Conservation (phyloP, 2,113 vertebrate species). For the Nerophis lumbriciformis region DNA sequence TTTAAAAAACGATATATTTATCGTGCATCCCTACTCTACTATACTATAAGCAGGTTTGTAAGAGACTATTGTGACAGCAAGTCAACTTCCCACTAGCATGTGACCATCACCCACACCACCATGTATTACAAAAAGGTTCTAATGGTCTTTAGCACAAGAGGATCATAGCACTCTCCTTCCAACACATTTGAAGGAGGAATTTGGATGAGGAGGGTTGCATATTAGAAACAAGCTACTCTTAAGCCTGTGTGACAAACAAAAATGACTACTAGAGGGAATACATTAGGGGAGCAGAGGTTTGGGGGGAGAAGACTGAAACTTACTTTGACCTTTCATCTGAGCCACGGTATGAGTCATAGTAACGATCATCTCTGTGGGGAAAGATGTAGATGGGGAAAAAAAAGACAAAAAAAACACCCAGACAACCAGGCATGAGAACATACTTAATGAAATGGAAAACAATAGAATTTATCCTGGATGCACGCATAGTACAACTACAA, state of each 20-base stretch:
- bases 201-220: not conserved
- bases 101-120: constrained; percentile 31
- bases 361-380: constrained; percentile 74
- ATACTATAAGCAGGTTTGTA: not conserved
- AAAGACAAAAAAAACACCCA: constrained; percentile 55
- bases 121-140: not conserved
- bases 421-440: constrained; percentile 50
- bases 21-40: no score
- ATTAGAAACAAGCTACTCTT: no score
- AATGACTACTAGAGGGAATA: not conserved
- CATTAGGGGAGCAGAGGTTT: constrained; percentile 20
- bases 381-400: constrained; percentile 58
- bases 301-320: constrained; percentile 48
- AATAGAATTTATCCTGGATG: constrained; percentile 12
- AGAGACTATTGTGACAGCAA: not conserved
- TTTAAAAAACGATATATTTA: no score
- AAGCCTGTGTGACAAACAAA: not conserved
- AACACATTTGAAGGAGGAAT: not conserved
- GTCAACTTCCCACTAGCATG: constrained; percentile 15
- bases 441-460: constrained; percentile 44
- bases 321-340: constrained; percentile 76
- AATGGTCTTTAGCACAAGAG: constrained; percentile 13
- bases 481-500: constrained; percentile 8
- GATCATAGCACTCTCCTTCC: constrained; percentile 10
- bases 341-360: constrained; percentile 76